Conservation (phyloP, 2,797 vertebrate genomes). For the Sebastes diploproa region DNA sequence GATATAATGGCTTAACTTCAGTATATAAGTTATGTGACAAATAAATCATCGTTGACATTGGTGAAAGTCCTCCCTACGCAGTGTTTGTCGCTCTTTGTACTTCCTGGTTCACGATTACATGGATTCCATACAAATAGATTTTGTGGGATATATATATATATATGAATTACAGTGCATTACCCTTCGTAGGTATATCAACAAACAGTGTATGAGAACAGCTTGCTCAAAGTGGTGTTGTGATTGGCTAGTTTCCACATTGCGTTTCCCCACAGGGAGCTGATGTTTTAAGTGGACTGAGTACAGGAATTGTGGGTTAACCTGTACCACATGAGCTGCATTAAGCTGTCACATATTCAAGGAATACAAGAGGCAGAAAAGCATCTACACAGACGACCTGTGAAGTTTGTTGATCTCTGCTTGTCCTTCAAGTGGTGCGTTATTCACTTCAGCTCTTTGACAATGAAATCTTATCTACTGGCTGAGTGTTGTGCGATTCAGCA, state of each 20-base stretch:
- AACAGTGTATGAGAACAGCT: too few species aligned
- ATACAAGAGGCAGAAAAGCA: neutral
- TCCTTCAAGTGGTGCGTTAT: constrained; percentile 51
- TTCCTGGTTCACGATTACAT: too few species aligned
- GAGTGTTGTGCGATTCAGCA: constrained; percentile 54
- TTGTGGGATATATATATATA: too few species aligned
- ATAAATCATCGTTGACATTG: too few species aligned
- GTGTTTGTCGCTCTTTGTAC: too few species aligned
- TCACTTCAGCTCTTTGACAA: constrained; percentile 48
- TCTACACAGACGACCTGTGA: constrained; percentile 3
- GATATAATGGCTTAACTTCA: too few species aligned
- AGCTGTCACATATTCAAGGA: neutral
- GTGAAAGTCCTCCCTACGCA: too few species aligned
- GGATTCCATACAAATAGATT: too few species aligned
- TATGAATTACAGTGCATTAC: too few species aligned
- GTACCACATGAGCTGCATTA: neutral
- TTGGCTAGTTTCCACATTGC: neutral
- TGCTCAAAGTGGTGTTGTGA: neutral
- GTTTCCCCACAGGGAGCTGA: neutral
- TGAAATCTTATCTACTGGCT: constrained; percentile 50
- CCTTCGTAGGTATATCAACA: too few species aligned
- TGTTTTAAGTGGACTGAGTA: neutral
- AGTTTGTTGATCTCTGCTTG: constrained; percentile 33
- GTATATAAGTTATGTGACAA: too few species aligned
- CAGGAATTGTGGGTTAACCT: neutral